Conservation (phyloP, 2,113 vertebrate genomes). For the Myotis brandtii region DNA sequence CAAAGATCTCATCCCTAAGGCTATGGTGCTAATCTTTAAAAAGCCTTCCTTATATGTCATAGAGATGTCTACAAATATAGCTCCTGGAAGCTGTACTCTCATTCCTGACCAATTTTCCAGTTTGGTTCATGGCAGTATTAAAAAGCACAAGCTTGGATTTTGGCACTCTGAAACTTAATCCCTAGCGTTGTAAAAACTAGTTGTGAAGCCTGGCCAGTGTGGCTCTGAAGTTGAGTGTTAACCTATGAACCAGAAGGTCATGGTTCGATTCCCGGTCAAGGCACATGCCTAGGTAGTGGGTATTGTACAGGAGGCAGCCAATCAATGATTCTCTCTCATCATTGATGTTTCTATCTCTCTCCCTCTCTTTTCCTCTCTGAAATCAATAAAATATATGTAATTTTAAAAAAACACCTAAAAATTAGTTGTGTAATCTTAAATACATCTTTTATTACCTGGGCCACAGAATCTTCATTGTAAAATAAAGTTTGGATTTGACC, state of each 20-base stretch:
- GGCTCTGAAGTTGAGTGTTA: too few species aligned
- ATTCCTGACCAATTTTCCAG: background rate
- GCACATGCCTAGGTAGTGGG: too few species aligned
- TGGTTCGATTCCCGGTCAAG: too few species aligned
- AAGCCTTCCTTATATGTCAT: background rate
- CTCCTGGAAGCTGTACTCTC: background rate
- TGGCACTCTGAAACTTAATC: background rate
- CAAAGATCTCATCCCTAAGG: background rate
- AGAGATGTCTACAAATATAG: background rate
- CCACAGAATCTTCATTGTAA: conserved; percentile 22
- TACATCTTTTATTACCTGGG: background rate
- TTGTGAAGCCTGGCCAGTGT: background rate
- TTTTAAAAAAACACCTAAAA: background rate
- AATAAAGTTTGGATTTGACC: background rate
- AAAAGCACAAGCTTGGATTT: background rate
- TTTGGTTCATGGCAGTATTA: background rate
- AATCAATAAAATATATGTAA: background rate
- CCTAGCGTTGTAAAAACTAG: background rate
- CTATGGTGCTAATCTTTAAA: background rate
- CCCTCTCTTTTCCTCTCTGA: too few species aligned
- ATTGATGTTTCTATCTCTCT: too few species aligned
- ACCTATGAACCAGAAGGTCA: too few species aligned
- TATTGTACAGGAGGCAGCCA: too few species aligned
- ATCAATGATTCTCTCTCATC: too few species aligned
- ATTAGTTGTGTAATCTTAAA: background rate